Percentiles rank a stretch among this genome's conserved stretches.
phyloP scores from a whole-genome alignment of 1,140 invertebrate genomes.

The Globodera ellingtonae region DNA sequence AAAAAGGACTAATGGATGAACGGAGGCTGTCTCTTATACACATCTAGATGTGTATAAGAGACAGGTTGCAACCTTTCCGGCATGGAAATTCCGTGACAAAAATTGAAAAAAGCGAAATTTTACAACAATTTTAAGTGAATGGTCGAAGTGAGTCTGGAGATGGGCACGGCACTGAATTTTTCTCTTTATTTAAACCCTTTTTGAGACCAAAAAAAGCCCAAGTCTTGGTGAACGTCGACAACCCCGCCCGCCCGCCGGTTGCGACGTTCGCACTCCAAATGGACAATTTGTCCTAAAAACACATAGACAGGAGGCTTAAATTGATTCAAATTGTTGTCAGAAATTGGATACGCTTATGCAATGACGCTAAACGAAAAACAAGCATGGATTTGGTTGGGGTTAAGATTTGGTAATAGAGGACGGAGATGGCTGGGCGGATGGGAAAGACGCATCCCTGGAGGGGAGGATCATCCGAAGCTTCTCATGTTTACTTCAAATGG shows the following conservation, averaged over 20 bases:
- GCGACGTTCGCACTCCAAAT: too few species aligned
- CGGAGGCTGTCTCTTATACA: too few species aligned
- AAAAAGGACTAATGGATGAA: background rate
- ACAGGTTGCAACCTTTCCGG: background rate
- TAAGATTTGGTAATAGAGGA: background rate
- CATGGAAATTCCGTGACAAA: background rate
- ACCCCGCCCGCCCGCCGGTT: too few species aligned
- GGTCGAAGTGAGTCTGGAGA: too few species aligned
- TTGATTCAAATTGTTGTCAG: background rate
- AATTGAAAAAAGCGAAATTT: background rate
- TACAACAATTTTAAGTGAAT: too few species aligned
- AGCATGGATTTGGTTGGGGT: background rate
- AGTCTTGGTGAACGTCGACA: too few species aligned
- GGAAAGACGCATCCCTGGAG: background rate
- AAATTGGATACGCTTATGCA: slow-evolving; percentile 1
- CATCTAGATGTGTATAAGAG: too few species aligned
- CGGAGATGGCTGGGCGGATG: background rate
- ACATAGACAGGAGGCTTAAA: background rate
- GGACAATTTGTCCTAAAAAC: too few species aligned
- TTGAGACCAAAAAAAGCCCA: too few species aligned
- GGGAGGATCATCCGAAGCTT: background rate
- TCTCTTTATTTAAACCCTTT: too few species aligned
- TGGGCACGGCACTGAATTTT: too few species aligned
- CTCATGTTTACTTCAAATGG: slow-evolving; percentile 3
- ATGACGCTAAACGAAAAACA: background rate